Percentiles rank a stretch among this genome's conserved stretches.
These are phyloP conservation scores for Mamestra configurata DNA, from an alignment of 1,140 invertebrate species.

Conservation along the genomic window DNA sequence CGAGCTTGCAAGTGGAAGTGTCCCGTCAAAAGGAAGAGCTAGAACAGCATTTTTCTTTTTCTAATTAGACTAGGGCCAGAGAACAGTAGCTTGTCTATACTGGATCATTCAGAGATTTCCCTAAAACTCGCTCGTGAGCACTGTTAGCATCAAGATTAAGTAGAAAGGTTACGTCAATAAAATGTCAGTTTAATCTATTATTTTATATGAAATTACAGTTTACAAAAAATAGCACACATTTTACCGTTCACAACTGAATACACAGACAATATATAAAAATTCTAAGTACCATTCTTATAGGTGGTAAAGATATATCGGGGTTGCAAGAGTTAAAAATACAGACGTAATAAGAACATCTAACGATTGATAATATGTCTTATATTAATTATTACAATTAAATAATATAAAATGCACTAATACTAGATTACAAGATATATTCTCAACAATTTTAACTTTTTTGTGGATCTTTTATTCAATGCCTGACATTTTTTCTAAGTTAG, in stretches of 20 bases:
- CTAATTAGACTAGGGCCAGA: not conserved
- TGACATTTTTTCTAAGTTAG: conserved; percentile 1
- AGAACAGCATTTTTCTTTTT: not conserved
- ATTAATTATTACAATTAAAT: conserved; percentile 63
- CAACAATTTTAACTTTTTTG: conserved; percentile 62
- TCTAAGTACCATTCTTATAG: conserved; percentile 27
- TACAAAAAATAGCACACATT: conserved; percentile 47
- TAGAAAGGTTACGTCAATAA: conserved; percentile 43
- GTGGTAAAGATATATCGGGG: conserved; percentile 44
- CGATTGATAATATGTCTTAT: conserved; percentile 58
- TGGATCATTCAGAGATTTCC: not conserved
- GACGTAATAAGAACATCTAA: conserved; percentile 64
- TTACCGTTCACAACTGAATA: conserved; percentile 14
- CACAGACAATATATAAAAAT: conserved; percentile 46
- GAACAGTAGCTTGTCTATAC: not conserved
- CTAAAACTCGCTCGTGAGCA: conserved; percentile 1
- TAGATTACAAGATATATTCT: conserved; percentile 71
- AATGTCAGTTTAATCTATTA: conserved; percentile 29
- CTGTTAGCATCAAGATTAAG: conserved; percentile 42
- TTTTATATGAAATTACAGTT: conserved; percentile 41
- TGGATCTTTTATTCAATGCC: conserved; percentile 53
- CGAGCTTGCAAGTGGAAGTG: conserved; percentile 24
- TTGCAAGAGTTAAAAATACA: conserved; percentile 57
- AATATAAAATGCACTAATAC: conserved; percentile 84
- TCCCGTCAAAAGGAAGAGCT: not conserved